A percentile compares a stretch with the other conserved stretches of the same genome.
Conservation (phyloP, 1,140 invertebrate species). For the Drosophila prosaltans region DNA sequence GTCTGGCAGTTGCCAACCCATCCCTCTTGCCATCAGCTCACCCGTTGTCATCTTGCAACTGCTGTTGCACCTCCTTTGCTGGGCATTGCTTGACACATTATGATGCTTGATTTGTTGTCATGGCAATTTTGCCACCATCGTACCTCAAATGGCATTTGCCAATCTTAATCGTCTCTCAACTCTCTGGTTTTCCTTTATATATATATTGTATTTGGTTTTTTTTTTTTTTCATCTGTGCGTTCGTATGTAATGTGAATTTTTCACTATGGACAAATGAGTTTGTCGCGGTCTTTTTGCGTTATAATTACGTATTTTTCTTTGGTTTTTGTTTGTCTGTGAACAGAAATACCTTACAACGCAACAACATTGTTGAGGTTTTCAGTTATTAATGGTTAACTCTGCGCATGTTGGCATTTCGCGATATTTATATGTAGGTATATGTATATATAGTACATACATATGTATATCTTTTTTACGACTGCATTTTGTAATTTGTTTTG, state of each 20-base stretch:
- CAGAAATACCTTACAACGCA: conserved; percentile 64
- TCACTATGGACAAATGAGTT: conserved; percentile 79
- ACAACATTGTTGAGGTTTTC: conserved; percentile 63
- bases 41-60: neutral
- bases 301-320: conserved; percentile 68
- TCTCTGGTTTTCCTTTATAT: conserved; percentile 12
- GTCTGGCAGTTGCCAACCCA: conserved; percentile 36
- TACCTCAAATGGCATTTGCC: conserved; percentile 63
- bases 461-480: conserved; percentile 7
- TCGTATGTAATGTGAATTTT: conserved; percentile 69
- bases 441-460: conserved; percentile 14
- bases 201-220: neutral
- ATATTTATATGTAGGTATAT: conserved; percentile 27
- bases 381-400: conserved; percentile 75
- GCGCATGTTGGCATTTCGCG: conserved; percentile 67
- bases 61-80: conserved; percentile 65
- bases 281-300: conserved; percentile 78
- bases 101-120: conserved; percentile 81
- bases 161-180: conserved; percentile 47
- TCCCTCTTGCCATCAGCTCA: neutral
- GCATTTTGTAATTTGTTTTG: conserved; percentile 58
- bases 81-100: conserved; percentile 78
- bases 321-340: conserved; percentile 37
- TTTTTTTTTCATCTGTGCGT: neutral
- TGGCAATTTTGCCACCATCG: conserved; percentile 76